Evolutionary conservation across 2,888 invertebrate species (phyloP).

Genomic region (Apodemia zela): DNA sequence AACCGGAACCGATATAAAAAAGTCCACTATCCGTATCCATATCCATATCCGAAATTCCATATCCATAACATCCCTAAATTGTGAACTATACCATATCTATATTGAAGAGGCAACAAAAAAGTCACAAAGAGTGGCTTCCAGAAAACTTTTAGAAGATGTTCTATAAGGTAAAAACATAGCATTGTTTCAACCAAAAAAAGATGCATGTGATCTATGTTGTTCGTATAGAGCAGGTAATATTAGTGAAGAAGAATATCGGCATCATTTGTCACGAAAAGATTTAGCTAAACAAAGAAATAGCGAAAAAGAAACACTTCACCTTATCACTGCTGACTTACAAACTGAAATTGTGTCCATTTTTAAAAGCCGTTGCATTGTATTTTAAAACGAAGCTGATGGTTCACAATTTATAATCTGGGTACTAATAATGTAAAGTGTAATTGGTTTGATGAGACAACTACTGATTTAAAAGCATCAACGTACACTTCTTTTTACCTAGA

Average conservation of each 20-base stretch:
- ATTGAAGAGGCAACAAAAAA: conserved; percentile 19
- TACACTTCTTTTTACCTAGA: conserved; percentile 22
- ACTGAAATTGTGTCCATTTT: conserved; percentile 19
- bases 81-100: conserved; percentile 23
- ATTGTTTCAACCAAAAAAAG: conserved; percentile 19
- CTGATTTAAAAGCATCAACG: conserved; percentile 22
- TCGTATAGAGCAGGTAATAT: conserved; percentile 16
- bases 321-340: conserved; percentile 17
- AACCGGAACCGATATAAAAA: no score
- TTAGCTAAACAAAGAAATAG: conserved; percentile 18
- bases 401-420: conserved; percentile 16
- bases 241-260: conserved; percentile 16
- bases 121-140: conserved; percentile 15
- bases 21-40: no score
- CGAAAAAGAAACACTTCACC: conserved; percentile 12
- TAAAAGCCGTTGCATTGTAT: conserved; percentile 12
- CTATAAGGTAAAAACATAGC: conserved; percentile 14
- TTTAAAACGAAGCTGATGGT: conserved; percentile 8
- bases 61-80: no score
- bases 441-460: conserved; percentile 24
- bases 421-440: conserved; percentile 20
- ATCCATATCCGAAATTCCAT: no score
- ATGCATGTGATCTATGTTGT: conserved; percentile 18
- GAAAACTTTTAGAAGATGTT: conserved; percentile 18
- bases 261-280: conserved; percentile 19